Percentiles rank a stretch among this genome's conserved stretches.
phyloP scores from a whole-genome alignment of 2,113 vertebrate genomes.

The Turnix velox region DNA sequence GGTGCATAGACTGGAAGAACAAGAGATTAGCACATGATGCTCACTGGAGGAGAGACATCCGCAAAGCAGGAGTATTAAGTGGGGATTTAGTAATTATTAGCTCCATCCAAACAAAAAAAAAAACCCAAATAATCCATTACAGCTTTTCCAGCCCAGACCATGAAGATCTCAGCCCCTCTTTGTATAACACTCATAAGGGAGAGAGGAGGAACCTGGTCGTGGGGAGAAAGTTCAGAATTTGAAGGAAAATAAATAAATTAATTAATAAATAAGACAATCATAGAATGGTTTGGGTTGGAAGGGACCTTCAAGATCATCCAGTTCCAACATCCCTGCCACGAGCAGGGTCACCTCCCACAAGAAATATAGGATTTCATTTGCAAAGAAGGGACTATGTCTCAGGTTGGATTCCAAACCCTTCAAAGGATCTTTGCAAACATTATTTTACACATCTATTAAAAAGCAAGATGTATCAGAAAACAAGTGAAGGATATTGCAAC shows the following conservation, averaged over 20 bases:
- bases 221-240: not conserved
- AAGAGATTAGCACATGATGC: slow-evolving; percentile 25
- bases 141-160: not conserved
- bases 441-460: not conserved
- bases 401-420: not conserved
- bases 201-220: not conserved
- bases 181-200: rapidly evolving
- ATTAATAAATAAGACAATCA: too few relatives aligned
- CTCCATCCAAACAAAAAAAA: not conserved
- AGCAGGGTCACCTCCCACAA: too few relatives aligned
- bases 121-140: not conserved
- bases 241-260: not conserved
- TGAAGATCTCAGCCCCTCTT: not conserved
- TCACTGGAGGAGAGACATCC: slow-evolving; percentile 19
- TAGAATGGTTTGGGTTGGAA: too few relatives aligned
- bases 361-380: not conserved
- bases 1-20: slow-evolving; percentile 45
- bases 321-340: too few relatives aligned
- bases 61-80: not conserved
- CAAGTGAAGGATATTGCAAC: not conserved
- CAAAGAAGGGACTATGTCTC: not conserved
- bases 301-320: too few relatives aligned
- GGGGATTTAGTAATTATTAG: not conserved
- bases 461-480: not conserved
- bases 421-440: not conserved